Percentiles rank a stretch among this genome's conserved stretches.
These are phyloP conservation scores for Otolemur garnettii DNA, from an alignment of 2,113 vertebrate genomes.

Conservation along the genomic window DNA sequence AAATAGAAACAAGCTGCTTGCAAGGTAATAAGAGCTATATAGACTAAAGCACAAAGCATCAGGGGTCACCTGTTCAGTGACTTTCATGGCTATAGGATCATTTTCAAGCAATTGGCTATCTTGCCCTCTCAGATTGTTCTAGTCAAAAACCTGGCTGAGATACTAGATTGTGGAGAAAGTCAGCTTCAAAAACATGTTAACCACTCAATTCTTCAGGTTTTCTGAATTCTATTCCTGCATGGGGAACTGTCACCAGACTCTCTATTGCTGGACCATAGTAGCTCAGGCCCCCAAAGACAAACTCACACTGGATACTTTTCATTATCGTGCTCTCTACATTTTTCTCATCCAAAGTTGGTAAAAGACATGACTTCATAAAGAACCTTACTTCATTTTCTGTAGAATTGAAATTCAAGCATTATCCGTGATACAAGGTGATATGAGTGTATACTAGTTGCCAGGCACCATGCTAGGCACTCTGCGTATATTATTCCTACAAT, in stretches of 20 bases:
- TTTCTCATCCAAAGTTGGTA: background rate
- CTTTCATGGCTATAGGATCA: background rate
- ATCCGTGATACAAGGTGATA: background rate
- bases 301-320: background rate
- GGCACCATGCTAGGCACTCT: background rate
- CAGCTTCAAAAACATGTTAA: slow-evolving; percentile 18
- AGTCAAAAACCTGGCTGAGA: slow-evolving; percentile 56
- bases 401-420: background rate
- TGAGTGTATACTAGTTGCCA: background rate
- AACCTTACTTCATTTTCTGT: background rate
- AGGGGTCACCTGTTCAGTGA: background rate
- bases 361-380: background rate
- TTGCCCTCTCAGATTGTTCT: slow-evolving; percentile 43
- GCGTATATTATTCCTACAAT: slow-evolving; percentile 11
- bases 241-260: background rate
- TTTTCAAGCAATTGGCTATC: slow-evolving; percentile 40
- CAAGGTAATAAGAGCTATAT: background rate
- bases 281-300: background rate
- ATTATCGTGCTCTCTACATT: background rate
- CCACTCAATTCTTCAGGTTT: slow-evolving; percentile 52
- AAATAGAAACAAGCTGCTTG: background rate
- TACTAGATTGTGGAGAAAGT: slow-evolving; percentile 54
- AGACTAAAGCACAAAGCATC: background rate
- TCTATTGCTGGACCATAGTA: background rate
- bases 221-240: slow-evolving; percentile 31